Base-by-base conservation (phyloP, 2,888 invertebrate genomes). In the Pinctada fucata region DNA sequence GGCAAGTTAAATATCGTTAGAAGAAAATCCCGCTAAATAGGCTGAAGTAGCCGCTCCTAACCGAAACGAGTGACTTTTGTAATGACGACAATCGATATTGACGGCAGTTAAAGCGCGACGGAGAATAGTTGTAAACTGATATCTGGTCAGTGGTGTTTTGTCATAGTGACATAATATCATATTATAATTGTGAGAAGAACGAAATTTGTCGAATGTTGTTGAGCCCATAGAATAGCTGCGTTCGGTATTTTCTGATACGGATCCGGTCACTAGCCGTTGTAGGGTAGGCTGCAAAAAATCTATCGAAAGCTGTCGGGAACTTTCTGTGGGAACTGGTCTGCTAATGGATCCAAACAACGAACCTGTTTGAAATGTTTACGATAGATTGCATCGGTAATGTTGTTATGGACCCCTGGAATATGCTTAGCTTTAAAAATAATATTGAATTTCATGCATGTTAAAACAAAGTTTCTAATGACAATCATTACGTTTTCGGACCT, bases 401-500 rank as follows among this genome's bases (percentile, higher is more conserved):
- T n/a, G 51, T 77, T 77, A 51, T 64, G n/a, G n/a, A 50, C 52
- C n/a, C 67, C 67, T 52, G 0, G 50, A 49, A 72, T 66, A 65
- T 47, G 49, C 16, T 51, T 31, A 16, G 52, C 71, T 16, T 66
- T 49, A 31, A 66, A 78, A 4, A 67, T 51, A 50, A 75, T 64
- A 16, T 49, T 69, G 2, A 49, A 63, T 50, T 31, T 16, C 75
- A 75, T 75, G 13, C 52, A 67, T 8, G 45, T 48, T 1, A 69
- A 48, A n/a, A 70, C 75, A 50, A 76, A 68, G 47, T 13, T 8
- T 49, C 52, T n/a, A 3, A 65, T 48, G 48, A 51, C 63, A 13
- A 16, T 70, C 71, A 76, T 76, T 63, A 76, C 76, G 6, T 58
- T 13, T 49, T 31, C 69, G 10, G 65, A 76, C 50, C 71, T 76